Percentiles rank a stretch among this genome's conserved stretches.
phyloP scores from a whole-genome alignment of 92 coral and sea anemone species.

The Phenganax marumi region DNA sequence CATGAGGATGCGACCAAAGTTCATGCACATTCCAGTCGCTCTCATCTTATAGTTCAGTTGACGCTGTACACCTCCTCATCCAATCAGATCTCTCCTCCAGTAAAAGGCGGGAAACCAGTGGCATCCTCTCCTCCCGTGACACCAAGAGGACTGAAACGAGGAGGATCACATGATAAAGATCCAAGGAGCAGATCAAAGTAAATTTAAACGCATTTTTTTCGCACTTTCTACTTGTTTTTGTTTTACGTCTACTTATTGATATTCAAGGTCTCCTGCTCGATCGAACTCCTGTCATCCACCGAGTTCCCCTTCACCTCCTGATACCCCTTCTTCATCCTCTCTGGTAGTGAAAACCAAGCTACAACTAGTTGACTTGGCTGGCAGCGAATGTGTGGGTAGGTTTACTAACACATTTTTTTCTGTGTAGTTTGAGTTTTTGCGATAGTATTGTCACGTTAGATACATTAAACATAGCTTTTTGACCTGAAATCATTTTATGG shows the following conservation, averaged over 20 bases:
- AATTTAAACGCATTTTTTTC: background rate
- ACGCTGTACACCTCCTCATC: conserved; percentile 72
- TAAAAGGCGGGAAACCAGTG: conserved; percentile 68
- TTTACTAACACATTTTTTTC: background rate
- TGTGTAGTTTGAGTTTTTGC: too few relatives aligned
- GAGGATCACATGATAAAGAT: conserved; percentile 67
- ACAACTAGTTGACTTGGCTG: conserved; percentile 94
- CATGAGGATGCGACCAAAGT: conserved; percentile 99
- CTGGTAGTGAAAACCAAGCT: conserved; percentile 86
- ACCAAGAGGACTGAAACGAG: conserved; percentile 74
- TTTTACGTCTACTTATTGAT: background rate
- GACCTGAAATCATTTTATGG: too few relatives aligned
- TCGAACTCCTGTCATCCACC: conserved; percentile 71
- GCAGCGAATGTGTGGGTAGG: conserved; percentile 99
- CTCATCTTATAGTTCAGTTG: conserved; percentile 95
- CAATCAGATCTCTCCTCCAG: conserved; percentile 64
- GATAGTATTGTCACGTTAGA: too few relatives aligned
- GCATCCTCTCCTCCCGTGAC: conserved; percentile 98
- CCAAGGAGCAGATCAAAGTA: conserved; percentile 68
- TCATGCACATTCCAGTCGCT: conserved; percentile 98
- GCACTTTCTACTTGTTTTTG: background rate
- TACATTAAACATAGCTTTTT: too few relatives aligned
- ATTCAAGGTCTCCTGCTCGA: conserved; percentile 88
- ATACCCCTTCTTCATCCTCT: conserved; percentile 59
- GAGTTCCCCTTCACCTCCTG: conserved; percentile 91